Percentiles rank a stretch among this genome's conserved stretches.
Evolutionary conservation across 1,140 invertebrate genomes (phyloP).

Genomic region (Archivesica marissinica): DNA sequence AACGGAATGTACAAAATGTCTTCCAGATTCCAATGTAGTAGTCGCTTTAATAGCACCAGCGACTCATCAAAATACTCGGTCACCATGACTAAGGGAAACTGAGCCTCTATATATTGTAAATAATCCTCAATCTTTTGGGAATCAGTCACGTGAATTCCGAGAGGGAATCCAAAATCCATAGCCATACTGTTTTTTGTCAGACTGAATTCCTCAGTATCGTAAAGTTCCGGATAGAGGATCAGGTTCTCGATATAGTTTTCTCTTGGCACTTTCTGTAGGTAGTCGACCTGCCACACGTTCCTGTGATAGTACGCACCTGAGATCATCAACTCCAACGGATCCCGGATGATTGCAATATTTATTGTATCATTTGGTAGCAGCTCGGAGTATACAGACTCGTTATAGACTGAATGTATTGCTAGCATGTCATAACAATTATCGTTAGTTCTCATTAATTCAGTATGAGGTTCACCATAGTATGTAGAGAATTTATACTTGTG

Average conservation of each 20-base stretch:
- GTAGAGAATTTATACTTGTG: slow-evolving; percentile 53
- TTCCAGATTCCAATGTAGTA: slow-evolving; percentile 84
- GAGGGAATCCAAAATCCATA: slow-evolving; percentile 63
- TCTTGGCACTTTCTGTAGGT: slow-evolving; percentile 8
- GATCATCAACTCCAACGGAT: slow-evolving; percentile 48
- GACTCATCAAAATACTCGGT: slow-evolving; percentile 85
- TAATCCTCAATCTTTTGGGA: slow-evolving; percentile 33
- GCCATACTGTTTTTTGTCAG: slow-evolving; percentile 65
- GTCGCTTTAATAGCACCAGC: slow-evolving; percentile 83
- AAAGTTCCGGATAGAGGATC: slow-evolving; percentile 58
- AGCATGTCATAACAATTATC: slow-evolving; percentile 59
- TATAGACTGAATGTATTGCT: slow-evolving; percentile 52
- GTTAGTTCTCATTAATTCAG: slow-evolving; percentile 23
- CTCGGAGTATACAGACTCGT: slow-evolving; percentile 10
- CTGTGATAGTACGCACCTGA: slow-evolving; percentile 69
- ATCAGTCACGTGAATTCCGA: slow-evolving; percentile 33
- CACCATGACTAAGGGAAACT: slow-evolving; percentile 85
- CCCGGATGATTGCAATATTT: slow-evolving; percentile 58
- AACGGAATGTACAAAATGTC: slow-evolving; percentile 78
- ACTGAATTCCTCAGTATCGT: slow-evolving; percentile 41
- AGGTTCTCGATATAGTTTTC: slow-evolving; percentile 51
- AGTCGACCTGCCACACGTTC: slow-evolving; percentile 39
- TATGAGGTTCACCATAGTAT: not conserved
- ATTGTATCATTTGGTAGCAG: slow-evolving; percentile 53
- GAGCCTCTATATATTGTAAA: slow-evolving; percentile 39